Conservation (phyloP, 2,888 invertebrate species). For the Lamellibrachia satsuma region DNA sequence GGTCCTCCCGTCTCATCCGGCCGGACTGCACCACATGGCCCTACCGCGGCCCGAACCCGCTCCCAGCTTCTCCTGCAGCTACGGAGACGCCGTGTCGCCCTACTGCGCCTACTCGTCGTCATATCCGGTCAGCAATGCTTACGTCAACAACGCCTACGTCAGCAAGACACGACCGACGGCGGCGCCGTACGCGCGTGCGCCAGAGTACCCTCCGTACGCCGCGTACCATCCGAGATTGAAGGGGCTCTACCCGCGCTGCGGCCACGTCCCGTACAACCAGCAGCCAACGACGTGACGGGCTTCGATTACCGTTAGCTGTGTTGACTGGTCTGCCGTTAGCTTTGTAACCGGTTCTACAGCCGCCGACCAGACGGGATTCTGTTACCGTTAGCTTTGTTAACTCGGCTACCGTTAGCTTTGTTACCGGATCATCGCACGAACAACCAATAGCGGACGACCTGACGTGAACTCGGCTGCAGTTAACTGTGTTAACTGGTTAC, state of each 20-base stretch:
- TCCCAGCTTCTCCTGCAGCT: neutral
- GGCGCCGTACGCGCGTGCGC: constrained; percentile 54
- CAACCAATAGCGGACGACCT: too few relatives aligned
- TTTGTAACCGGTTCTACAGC: neutral
- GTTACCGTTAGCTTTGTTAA: neutral
- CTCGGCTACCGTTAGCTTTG: neutral
- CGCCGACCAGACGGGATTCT: constrained; percentile 25
- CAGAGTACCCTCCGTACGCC: constrained; percentile 50
- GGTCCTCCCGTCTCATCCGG: neutral
- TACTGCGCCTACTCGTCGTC: constrained; percentile 34
- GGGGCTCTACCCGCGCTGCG: constrained; percentile 51
- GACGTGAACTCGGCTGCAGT: neutral
- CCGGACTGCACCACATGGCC: neutral
- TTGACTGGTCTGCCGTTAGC: too few relatives aligned
- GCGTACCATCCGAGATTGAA: constrained; percentile 57
- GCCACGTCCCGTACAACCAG: constrained; percentile 51
- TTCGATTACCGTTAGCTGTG: neutral
- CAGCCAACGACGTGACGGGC: constrained; percentile 28
- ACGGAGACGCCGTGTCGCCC: constrained; percentile 26
- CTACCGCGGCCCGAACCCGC: neutral
- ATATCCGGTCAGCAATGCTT: constrained; percentile 29
- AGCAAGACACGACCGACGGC: constrained; percentile 41
- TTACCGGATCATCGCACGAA: neutral
- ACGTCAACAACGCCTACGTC: constrained; percentile 31
- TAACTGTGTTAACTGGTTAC: neutral